Percentiles rank a stretch among this genome's conserved stretches.
These are phyloP conservation scores for Microvelia longipes DNA, from an alignment of 1,140 invertebrate species.

Conservation along the genomic window DNA sequence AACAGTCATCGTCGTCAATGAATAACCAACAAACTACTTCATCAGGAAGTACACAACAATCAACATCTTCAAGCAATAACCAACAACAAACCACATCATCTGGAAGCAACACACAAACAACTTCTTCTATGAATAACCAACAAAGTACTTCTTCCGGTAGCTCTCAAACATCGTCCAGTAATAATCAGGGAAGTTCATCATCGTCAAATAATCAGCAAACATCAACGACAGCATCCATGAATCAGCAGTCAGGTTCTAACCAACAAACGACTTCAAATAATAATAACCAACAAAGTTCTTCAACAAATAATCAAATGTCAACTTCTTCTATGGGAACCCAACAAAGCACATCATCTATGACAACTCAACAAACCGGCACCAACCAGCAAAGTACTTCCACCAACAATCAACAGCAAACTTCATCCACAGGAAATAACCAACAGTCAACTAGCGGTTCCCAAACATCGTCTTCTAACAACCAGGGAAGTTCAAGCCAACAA, in stretches of 20 bases:
- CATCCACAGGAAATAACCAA: constrained; percentile 3
- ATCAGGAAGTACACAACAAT: constrained; percentile 8
- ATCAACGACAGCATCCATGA: constrained; percentile 12
- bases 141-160: constrained; percentile 11
- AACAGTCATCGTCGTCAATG: constrained; percentile 14
- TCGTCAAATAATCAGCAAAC: constrained; percentile 11
- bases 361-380: constrained; percentile 8
- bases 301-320: constrained; percentile 5
- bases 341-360: constrained; percentile 6
- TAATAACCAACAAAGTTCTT: constrained; percentile 16
- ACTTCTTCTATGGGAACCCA: constrained; percentile 13
- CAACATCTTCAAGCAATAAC: constrained; percentile 4
- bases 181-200: constrained; percentile 11
- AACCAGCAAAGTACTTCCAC: constrained; percentile 8
- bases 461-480: constrained; percentile 11
- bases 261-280: constrained; percentile 14
- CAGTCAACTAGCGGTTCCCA: constrained; percentile 10
- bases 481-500: constrained; percentile 6
- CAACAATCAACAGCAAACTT: constrained; percentile 16
- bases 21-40: constrained; percentile 18
- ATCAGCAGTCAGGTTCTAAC: constrained; percentile 13
- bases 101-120: constrained; percentile 16
- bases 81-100: constrained; percentile 12
- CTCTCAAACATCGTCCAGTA: constrained; percentile 9
- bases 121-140: constrained; percentile 14